Percentiles rank a stretch among this genome's conserved stretches.
phyloP scores from a whole-genome alignment of 2,113 vertebrate genomes.

The Genyomyrus donnyi region DNA sequence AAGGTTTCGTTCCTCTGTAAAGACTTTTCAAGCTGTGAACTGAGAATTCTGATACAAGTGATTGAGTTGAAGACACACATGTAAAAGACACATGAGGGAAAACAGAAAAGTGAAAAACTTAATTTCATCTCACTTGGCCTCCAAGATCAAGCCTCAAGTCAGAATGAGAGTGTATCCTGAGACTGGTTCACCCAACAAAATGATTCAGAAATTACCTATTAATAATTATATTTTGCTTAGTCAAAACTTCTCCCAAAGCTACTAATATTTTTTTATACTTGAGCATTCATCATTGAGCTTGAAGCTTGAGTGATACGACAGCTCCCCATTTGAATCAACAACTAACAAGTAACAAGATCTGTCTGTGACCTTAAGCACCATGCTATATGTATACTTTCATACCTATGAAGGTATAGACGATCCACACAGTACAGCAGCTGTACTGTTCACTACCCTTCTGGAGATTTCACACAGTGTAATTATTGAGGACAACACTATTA shows the following conservation, averaged over 20 bases:
- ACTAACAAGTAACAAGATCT: neutral
- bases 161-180: neutral
- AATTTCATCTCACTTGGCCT: neutral
- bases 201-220: neutral
- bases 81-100: neutral
- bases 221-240: neutral
- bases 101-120: neutral
- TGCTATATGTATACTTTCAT: neutral
- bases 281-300: neutral
- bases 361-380: neutral
- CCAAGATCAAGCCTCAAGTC: neutral
- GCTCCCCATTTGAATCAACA: neutral
- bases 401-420: neutral
- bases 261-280: neutral
- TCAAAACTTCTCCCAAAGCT: neutral
- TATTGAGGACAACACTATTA: neutral
- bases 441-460: neutral
- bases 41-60: no score
- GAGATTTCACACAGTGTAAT: neutral
- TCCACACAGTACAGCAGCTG: neutral
- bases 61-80: neutral
- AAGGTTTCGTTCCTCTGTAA: no score
- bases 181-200: neutral
- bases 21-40: no score
- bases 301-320: neutral